phyloP scores from a whole-genome alignment of 2,113 vertebrate genomes.

The Aleadryas rufinucha region DNA sequence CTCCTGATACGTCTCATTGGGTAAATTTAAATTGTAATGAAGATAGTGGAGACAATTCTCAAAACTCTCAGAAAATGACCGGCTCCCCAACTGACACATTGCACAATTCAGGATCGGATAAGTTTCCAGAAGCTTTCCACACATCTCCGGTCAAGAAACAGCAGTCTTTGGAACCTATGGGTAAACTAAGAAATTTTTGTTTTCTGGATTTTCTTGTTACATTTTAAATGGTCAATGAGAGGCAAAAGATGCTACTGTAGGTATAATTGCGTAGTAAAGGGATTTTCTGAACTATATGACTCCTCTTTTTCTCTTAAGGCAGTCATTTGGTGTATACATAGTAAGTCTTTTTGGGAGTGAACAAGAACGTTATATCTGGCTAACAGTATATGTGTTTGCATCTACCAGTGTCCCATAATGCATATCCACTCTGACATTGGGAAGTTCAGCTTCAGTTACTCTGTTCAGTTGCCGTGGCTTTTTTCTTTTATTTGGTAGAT shows the following conservation, averaged over 20 bases:
- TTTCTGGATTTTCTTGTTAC: background rate
- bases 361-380: background rate
- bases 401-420: background rate
- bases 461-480: background rate
- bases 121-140: background rate
- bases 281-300: background rate
- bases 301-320: background rate
- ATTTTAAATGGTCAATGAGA: background rate
- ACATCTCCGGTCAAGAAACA: background rate
- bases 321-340: background rate
- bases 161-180: background rate
- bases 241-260: background rate
- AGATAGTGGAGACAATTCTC: background rate
- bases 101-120: background rate
- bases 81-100: background rate
- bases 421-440: accelerated
- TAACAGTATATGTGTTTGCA: background rate
- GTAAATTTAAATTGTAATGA: background rate
- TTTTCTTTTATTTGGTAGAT: background rate
- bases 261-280: background rate
- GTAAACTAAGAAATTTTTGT: constrained; percentile 38
- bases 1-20: background rate
- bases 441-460: background rate
- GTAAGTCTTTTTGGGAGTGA: background rate
- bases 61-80: background rate